Base-by-base conservation (phyloP, 2,797 vertebrate genomes). In the Tapera naevia region DNA sequence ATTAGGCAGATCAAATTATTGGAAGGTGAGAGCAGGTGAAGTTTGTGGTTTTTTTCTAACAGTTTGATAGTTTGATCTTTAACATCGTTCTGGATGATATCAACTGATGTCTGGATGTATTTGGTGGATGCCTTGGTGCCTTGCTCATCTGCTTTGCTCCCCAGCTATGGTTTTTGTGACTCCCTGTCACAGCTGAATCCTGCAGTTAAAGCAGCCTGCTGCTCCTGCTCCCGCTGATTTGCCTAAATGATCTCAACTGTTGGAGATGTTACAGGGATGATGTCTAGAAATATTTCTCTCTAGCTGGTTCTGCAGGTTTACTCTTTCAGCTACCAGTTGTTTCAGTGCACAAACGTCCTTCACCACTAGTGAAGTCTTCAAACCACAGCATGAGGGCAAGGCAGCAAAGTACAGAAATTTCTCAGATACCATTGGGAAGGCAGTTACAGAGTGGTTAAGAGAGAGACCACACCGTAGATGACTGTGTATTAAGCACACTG, bases 371-470 rank as follows among this genome's bases (percentile, higher is more conserved):
- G 71, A 62, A 72, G 28, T n/a, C 39, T 93, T 80, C 41, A 54
- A 46, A 69, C 37, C 25, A 16, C 27, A 53, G 7, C 16, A 16
- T 16, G 30, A 79, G 35, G 30, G 56, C 51, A 91, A 89, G 69
- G 50, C 45, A 67, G 57, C 28, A 54, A 71, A 82, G 28, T 61
- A 37, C 2, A 2, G 43, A 71, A 56, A 22, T 72, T 83, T 74
- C 11, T 35, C 3, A 2, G 14, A 21, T 56, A 48, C 13, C 0
- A 0, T 37, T 69, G 35, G 18, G 27, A 86, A 74, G 23, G n/a
- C 30, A 65, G 0, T 65, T 90, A 32, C 2, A 2, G 10, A 10
- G 4, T 60, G 21, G 3, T 73, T 73, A 51, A 37, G 35, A n/a
- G 33, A 66, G 46, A 62, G 45, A 65, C 30, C 54, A 46, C 10